Base-by-base conservation (phyloP, 2,888 invertebrate species). In the Hypsopygia costalis region DNA sequence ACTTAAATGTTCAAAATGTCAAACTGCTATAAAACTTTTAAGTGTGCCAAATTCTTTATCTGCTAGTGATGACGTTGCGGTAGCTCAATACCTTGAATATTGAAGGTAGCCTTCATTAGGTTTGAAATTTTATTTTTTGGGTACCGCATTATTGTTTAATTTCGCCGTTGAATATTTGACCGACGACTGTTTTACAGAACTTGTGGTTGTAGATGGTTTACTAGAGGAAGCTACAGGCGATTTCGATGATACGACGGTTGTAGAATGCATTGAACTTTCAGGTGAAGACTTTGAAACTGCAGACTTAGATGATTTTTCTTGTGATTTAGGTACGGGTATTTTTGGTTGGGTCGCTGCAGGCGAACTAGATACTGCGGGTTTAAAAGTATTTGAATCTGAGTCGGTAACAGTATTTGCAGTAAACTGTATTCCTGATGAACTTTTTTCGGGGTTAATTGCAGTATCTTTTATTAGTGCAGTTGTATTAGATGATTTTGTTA, bases 11-110 rank as follows among this genome's bases (percentile, higher is more conserved):
- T 36, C 34, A 41, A 46, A 34, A 36, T 32, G 28, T 49, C 35
- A 36, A 36, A 34, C 41, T 43, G 35, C 30, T 57, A 63, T 72
- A 71, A 68, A 58, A 59, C 66, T 72, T 68, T 44, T 52, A 56
- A 35, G 48, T 33, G 43, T 64, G 27, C 54, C 53, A 39, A 21
- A 49, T 50, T 58, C 58, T 43, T 59, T 64, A 32, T 43, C 49
- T 20, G 41, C 6, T 37, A 44, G 46, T 12, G 47, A 28, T 40
- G 48, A 31, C 22, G 48, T 56, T 32, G 44, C 41, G 46, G 35
- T 36, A 36, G 31, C 11, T 21, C 28, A 21, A 8, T 34, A 27
- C 28, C 21, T 11, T 27, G 34, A n/a, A n/a, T n/a, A n/a, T n/a
- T n/a, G n/a, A n/a, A n/a, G n/a, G n/a, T n/a, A n/a, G n/a, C n/a